phyloP scores from a whole-genome alignment of 1,140 invertebrate species.

The Mycetomoellerius zeteki region DNA sequence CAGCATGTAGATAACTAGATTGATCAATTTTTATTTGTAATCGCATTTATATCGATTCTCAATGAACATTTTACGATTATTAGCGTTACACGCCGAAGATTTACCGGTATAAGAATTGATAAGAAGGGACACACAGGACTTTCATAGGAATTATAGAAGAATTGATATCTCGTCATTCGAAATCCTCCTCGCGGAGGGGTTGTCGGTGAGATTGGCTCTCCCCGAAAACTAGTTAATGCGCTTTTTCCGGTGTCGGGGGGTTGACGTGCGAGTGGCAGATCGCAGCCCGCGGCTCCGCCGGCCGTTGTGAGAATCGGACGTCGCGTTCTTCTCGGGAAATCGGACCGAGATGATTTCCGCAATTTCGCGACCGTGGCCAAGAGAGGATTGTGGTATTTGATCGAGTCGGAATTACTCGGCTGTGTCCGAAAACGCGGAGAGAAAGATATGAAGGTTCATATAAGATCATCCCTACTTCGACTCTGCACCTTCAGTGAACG shows the following conservation, averaged over 20 bases:
- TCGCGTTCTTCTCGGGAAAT: slow-evolving; percentile 66
- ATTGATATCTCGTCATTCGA: slow-evolving; percentile 46
- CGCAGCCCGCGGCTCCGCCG: slow-evolving; percentile 61
- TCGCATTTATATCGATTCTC: not conserved
- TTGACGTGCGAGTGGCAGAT: slow-evolving; percentile 71
- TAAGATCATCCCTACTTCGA: slow-evolving; percentile 71
- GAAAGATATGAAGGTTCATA: slow-evolving; percentile 74
- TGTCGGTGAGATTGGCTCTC: not conserved
- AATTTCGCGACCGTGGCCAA: slow-evolving; percentile 69
- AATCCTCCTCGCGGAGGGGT: not conserved
- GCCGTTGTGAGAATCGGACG: slow-evolving; percentile 24
- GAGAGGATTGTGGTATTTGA: slow-evolving; percentile 68
- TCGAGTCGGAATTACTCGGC: slow-evolving; percentile 52
- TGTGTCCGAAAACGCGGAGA: not conserved
- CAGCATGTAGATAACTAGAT: not conserved
- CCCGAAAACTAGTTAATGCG: slow-evolving; percentile 50
- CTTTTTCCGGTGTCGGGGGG: slow-evolving; percentile 42
- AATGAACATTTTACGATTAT: not conserved
- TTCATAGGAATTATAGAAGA: not conserved
- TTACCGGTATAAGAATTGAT: not conserved
- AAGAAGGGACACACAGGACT: not conserved
- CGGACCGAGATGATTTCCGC: slow-evolving; percentile 75
- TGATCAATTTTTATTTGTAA: not conserved
- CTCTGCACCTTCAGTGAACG: not conserved
- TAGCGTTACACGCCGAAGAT: not conserved